phyloP scores from a whole-genome alignment of 2,797 vertebrate species.

The Cheirogaleus major region DNA sequence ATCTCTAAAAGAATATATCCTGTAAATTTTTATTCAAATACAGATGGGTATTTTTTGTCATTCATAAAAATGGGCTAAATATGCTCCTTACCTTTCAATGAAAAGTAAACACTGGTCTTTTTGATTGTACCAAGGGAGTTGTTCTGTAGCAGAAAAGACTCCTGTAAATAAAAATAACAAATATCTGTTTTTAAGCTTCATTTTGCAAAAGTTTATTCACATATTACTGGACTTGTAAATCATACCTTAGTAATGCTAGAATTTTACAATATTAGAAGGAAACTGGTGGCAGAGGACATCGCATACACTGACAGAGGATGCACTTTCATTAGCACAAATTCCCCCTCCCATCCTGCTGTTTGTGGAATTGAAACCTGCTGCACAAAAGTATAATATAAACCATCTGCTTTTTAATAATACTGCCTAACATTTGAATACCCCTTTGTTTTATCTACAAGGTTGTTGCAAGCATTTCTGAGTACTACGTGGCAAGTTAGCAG shows the following conservation, averaged over 20 bases:
- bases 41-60: slow-evolving; percentile 19
- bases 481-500: slow-evolving; percentile 31
- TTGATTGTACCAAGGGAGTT: slow-evolving; percentile 59
- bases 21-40: slow-evolving; percentile 53
- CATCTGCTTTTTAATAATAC: slow-evolving; percentile 40
- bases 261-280: slow-evolving; percentile 44
- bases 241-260: not conserved
- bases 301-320: slow-evolving; percentile 28
- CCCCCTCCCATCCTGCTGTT: slow-evolving; percentile 42
- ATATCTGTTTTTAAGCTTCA: slow-evolving; percentile 60
- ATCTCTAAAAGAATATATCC: slow-evolving; percentile 31
- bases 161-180: slow-evolving; percentile 72
- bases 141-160: slow-evolving; percentile 66
- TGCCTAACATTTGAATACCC: not conserved
- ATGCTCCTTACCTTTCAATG: slow-evolving; percentile 71
- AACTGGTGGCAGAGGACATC: slow-evolving; percentile 41
- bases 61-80: slow-evolving; percentile 59
- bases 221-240: slow-evolving; percentile 38
- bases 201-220: slow-evolving; percentile 57
- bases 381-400: slow-evolving; percentile 54
- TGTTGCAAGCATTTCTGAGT: slow-evolving; percentile 34
- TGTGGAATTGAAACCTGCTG: slow-evolving; percentile 59
- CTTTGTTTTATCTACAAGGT: slow-evolving; percentile 45
- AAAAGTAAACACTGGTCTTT: slow-evolving; percentile 71
- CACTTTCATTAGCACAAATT: slow-evolving; percentile 33